Base-by-base conservation (phyloP, 1,140 invertebrate species). In the Drosophila kanapiae region DNA sequence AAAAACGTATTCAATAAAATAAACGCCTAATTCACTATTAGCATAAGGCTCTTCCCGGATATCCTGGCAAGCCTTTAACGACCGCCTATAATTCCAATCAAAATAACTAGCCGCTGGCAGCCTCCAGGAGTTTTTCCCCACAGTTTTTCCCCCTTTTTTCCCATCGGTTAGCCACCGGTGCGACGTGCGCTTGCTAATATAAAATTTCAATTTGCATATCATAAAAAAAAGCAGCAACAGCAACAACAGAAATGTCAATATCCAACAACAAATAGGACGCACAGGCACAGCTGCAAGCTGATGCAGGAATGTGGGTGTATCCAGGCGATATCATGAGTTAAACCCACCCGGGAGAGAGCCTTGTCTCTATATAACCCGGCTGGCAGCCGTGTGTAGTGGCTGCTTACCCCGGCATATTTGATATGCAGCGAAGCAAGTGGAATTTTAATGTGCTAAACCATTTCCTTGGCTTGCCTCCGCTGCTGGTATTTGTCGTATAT, bases 381-480 rank as follows among this genome's bases (percentile, higher is more conserved):
- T 23, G 33, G 18, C n/a, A 31, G 33, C 29, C n/a, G 49, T 13
- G 31, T 54, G 48, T 38, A 35, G 56, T 64, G 62, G 40, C 72
- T 80, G 80, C 74, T 78, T 78, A 78, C 59, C 62, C 54, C 68
- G 70, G 69, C 78, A 85, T 85, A 90, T 90, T 90, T 90, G 81
- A 85, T 90, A 90, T 90, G 85, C 85, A 90, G 80, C 86, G 75
- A 71, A 64, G 85, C 85, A 90, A 91, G 86, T 82, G 85, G 86
- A 90, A 90, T 90, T 90, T 90, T 91, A 91, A 91, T 91, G 86
- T 80, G 81, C 86, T 77, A 91, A 90, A 77, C 85, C 86, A 90
- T 90, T 90, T 90, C 75, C 78, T 79, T 84, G 80, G 81, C 48
- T 76, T 38, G 43, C 27, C 29, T 42, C 23, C 31, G 31, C 61